Conservation (phyloP, 2,797 vertebrate species). For the Orestias chungarensis region DNA sequence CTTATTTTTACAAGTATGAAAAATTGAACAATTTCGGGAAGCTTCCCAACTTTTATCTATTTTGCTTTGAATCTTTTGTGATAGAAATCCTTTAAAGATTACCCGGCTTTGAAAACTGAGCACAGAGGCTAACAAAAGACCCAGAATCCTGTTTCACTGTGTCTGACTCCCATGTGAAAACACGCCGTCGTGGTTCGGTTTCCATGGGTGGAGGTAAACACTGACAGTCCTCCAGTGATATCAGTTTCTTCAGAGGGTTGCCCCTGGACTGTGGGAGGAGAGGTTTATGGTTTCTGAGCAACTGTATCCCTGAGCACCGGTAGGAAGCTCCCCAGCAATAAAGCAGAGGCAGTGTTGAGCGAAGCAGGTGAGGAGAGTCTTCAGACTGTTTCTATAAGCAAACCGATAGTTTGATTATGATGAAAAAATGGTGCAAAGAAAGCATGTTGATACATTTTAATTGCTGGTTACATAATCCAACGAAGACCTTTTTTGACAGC, state of each 20-base stretch:
- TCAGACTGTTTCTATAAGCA: neutral
- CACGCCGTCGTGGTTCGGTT: conserved; percentile 45
- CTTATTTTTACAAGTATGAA: no score
- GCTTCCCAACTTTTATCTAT: neutral
- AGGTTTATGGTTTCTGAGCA: conserved; percentile 64
- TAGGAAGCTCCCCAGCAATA: conserved; percentile 21
- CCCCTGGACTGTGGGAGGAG: conserved; percentile 46
- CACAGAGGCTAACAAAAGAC: conserved; percentile 3
- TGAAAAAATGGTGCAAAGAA: neutral
- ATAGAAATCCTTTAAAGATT: conserved; percentile 1
- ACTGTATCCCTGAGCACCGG: conserved; percentile 52
- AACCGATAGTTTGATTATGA: neutral
- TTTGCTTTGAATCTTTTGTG: neutral
- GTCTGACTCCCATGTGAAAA: conserved; percentile 37
- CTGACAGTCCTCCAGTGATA: conserved; percentile 49
- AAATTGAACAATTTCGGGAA: neutral
- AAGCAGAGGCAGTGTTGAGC: conserved; percentile 20
- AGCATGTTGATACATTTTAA: neutral
- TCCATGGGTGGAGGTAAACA: conserved; percentile 67
- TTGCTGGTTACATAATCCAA: no score
- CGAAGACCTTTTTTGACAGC: neutral
- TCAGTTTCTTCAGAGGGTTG: conserved; percentile 57
- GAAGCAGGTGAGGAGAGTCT: conserved; percentile 1
- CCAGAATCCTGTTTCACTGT: conserved; percentile 47
- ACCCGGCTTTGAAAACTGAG: conserved; percentile 12